These are phyloP conservation scores for Rhinogobius similis DNA, from an alignment of 2,113 vertebrate species.

Conservation along the genomic window DNA sequence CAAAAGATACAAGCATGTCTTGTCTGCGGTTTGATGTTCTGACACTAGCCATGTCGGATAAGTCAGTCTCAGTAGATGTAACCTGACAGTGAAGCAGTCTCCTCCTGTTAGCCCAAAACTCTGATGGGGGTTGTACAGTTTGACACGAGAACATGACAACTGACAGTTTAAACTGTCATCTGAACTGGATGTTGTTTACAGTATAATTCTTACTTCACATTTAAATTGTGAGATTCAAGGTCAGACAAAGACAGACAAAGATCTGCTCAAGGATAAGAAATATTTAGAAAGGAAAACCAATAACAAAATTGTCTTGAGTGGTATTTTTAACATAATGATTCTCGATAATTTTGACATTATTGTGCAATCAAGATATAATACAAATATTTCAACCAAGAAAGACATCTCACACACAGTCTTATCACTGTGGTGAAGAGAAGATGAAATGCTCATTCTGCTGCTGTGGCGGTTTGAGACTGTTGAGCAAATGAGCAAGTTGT, in stretches of 20 bases:
- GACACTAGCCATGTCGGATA: slow-evolving; percentile 27
- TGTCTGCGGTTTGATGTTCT: slow-evolving; percentile 8
- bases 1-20: slow-evolving; percentile 17
- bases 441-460: background rate
- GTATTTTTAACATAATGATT: background rate
- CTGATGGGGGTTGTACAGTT: slow-evolving; percentile 18
- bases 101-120: slow-evolving; percentile 19
- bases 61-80: slow-evolving; percentile 21
- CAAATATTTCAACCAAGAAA: too few relatives aligned
- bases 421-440: background rate
- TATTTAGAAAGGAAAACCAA: background rate
- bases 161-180: background rate
- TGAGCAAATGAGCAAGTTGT: background rate
- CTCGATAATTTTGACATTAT: background rate
- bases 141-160: background rate
- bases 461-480: background rate
- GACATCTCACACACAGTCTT: background rate
- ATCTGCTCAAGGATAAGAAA: background rate
- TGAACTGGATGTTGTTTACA: background rate
- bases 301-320: background rate
- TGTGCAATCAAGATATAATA: background rate
- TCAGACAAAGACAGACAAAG: background rate
- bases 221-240: background rate
- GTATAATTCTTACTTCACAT: background rate
- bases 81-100: slow-evolving; percentile 15